Evolutionary conservation across 92 coral and sea anemone species (phyloP), one percentile per base, ranked within the genome.

Genomic region (Actinernus sp.): DNA sequence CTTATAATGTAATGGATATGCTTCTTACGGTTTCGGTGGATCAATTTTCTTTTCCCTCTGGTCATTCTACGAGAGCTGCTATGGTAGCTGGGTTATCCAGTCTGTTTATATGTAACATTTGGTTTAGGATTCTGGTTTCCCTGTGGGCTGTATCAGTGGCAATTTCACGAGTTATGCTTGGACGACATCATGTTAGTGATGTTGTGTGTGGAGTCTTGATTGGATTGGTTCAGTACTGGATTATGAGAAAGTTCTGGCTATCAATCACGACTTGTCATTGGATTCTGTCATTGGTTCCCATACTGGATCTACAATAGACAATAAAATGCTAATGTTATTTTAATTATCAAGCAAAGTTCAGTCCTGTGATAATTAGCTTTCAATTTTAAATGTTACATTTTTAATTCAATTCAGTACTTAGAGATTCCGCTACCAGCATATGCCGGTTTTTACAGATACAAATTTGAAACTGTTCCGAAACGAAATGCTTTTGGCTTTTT

Each of bases 1-100:
- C 52, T 3, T 79, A 94, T 38, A 94, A 94, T 45, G 84, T 70
- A 14, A 71, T 71, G 26, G 98, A 94, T 45, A 94, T 94, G 98
- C 87, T 94, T 68, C 97, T 82, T 0, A 94, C 98, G 17, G 88
- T 94, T 9, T 94, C 98, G 0, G 95, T 91, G 34, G 98, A 94
- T 31, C 79, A 89, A 19, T 91, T 83, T 55, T 94, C 98, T 0
- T 94, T 94, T 58, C 98, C 98, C 2, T 94, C 98, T 0, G 98
- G 98, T 1, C 98, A 94, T 32, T 71, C 95, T 0, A 94, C 92
- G 22, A 72, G 98, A 18, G 92, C 92, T 3, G 90, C 85, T 0
- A 94, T 94, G 98, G 88, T 94, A 3, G 98, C 98, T 1, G 85
- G 81, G 13, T 51, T 94, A 26, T 71, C 86, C 57, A 59, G 75